Base-by-base conservation (phyloP, 1,140 invertebrate genomes). In the Drosophila fuyamai region DNA sequence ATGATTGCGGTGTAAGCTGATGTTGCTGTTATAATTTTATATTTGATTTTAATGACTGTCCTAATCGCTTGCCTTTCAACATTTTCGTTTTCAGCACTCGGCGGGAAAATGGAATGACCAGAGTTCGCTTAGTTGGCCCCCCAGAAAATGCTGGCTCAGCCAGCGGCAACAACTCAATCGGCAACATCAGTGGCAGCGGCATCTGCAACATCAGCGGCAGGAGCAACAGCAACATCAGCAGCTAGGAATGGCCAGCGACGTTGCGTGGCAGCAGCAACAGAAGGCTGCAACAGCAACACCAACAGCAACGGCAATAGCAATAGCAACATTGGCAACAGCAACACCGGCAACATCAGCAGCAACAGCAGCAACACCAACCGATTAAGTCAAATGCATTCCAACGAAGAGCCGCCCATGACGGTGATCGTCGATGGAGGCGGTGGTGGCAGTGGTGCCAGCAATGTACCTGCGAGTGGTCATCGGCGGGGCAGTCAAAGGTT, bases 341-440 rank as follows among this genome's bases (percentile, higher is more conserved):
- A 29, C 54, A 58, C 23, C 55, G 58, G 29, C 46, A 71, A 29
- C 40, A 77, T 16, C 38, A 71, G 36, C 29, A 58, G 5, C 59
- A 70, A 13, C 44, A 75, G 16, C 79, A 79, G 23, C 56, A 75
- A 47, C 66, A 57, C 54, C 54, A 67, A 72, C 36, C 62, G 57
- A 67, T 27, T 75, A 79, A 70, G 70, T 47, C 71, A 74, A 79
- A 88, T 86, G 82, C 82, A 86, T 86, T 86, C 82, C 82, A 86
- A 88, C 83, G 82, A 86, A 75, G 82, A 86, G 62, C 83, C 82
- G 47, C 82, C 82, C 46, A 86, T 82, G 82, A 82, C 82, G 61
- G 82, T 86, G 70, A 86, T 86, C 57, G 79, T 86, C 70, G 82
- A 86, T 51, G 46, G 59, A 12, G 43, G 66, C n/a, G 61, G 72